Conservation (phyloP, 2,113 vertebrate species). For the Tenrec ecaudatus region DNA sequence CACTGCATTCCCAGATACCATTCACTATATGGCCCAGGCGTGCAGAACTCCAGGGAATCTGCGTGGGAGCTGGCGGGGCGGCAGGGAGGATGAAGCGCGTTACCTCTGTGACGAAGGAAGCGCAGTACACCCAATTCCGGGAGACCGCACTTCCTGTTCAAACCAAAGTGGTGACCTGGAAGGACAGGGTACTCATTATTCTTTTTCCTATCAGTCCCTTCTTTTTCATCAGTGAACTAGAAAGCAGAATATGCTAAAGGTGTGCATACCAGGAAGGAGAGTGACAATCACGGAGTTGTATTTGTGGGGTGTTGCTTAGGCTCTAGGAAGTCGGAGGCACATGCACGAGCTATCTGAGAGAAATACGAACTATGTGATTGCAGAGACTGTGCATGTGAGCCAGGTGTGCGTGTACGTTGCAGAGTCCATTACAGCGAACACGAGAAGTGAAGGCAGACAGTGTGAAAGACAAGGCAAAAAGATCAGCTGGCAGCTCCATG, state of each 20-base stretch:
- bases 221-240: background rate
- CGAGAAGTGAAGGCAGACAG: background rate
- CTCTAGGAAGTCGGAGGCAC: background rate
- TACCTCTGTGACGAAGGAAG: background rate
- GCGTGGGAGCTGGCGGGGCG: too few species aligned
- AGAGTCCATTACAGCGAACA: background rate
- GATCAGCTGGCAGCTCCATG: background rate
- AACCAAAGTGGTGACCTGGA: background rate
- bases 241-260: background rate
- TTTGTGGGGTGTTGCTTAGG: background rate
- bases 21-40: accelerated
- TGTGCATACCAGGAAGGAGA: background rate
- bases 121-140: background rate
- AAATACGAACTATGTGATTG: background rate
- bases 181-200: background rate
- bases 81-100: background rate
- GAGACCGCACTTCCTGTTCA: background rate
- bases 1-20: background rate
- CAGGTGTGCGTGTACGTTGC: background rate
- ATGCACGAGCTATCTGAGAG: background rate
- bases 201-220: background rate
- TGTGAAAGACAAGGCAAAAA: background rate
- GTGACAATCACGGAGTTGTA: background rate
- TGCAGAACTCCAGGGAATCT: background rate
- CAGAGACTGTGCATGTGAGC: background rate